Base-by-base conservation (phyloP, 1,140 invertebrate species). In the Marisa cornuarietis region DNA sequence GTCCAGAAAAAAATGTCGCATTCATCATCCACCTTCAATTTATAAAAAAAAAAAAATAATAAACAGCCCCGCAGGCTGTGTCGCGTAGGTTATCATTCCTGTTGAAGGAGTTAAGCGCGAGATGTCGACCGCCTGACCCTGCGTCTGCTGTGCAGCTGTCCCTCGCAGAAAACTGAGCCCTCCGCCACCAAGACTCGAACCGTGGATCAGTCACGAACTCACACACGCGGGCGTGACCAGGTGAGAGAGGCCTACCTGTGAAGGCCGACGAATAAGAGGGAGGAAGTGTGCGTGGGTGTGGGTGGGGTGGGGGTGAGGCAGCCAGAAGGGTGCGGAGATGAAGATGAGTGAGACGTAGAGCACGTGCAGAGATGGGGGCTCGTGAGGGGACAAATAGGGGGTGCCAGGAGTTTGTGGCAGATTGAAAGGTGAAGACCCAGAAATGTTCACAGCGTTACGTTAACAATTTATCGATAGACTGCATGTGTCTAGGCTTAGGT, bases 91-190 rank as follows among this genome's bases (percentile, higher is more conserved):
- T 58, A 58, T 58, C 54, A 8, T 58, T 9, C 54, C 16, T 58
- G 54, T 14, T 58, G 54, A 9, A 58, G 54, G 11, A 11, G 11
- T 58, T 58, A 1, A 18, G 1, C 11, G 54, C 54, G 54, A 58
- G 54, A 58, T 11, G 54, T 58, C 54, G 54, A 58, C 54, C 16
- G 54, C 13, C 11, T 22, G 65, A 68, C 65, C 6, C 13, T n/a
- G 22, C 65, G 26, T 22, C 65, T 24, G 26, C 65, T 68, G 65
- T 22, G 65, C 65, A 68, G 65, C 65, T 68, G 65, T 68, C 65
- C 22, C 65, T 31, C 65, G 4, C 65, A 31, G 65, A 68, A 68
- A 68, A 31, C 65, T 31, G 65, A 68, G n/a, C 65, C 26, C 14
- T 31, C 2, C 65, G n/a, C 22, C 65, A 68, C 65, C n/a, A 22